These are phyloP conservation scores for Larimichthys polyactis DNA, from an alignment of 2,113 vertebrate genomes.

Conservation along the genomic window DNA sequence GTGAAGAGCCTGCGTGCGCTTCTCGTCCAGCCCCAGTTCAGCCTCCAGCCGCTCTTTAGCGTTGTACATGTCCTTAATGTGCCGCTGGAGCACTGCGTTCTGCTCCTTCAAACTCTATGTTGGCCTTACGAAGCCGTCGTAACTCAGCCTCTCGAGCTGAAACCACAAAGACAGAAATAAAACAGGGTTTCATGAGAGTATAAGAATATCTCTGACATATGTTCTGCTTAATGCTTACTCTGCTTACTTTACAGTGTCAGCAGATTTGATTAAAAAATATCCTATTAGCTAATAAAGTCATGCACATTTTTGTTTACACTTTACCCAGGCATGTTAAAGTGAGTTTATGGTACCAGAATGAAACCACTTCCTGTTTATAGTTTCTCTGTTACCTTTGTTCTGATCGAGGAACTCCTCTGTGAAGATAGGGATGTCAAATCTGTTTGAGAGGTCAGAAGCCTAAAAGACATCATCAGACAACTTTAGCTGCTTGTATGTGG, in stretches of 20 bases:
- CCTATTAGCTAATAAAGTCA: background rate
- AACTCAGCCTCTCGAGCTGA: conserved; percentile 95
- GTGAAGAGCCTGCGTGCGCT: conserved; percentile 92
- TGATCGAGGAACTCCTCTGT: conserved; percentile 98
- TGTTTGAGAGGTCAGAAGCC: conserved; percentile 86
- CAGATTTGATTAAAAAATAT: too few species aligned
- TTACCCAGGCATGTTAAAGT: background rate
- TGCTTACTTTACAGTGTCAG: too few species aligned
- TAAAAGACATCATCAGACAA: conserved; percentile 65
- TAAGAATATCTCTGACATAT: background rate
- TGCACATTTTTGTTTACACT: background rate
- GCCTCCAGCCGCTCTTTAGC: conserved; percentile 97
- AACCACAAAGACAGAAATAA: background rate
- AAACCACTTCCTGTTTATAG: background rate
- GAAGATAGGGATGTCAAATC: conserved; percentile 96
- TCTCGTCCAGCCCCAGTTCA: conserved; percentile 93
- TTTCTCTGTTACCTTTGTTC: conserved; percentile 90
- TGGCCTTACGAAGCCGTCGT: conserved; percentile 94
- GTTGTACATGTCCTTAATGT: conserved; percentile 95
- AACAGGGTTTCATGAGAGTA: background rate
- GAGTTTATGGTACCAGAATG: background rate
- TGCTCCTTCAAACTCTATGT: conserved; percentile 98
- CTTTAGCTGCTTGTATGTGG: background rate
- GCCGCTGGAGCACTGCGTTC: conserved; percentile 94
- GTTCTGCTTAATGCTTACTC: background rate